Base-by-base conservation (phyloP, 2,888 invertebrate species). In the Perizoma affinitatum region DNA sequence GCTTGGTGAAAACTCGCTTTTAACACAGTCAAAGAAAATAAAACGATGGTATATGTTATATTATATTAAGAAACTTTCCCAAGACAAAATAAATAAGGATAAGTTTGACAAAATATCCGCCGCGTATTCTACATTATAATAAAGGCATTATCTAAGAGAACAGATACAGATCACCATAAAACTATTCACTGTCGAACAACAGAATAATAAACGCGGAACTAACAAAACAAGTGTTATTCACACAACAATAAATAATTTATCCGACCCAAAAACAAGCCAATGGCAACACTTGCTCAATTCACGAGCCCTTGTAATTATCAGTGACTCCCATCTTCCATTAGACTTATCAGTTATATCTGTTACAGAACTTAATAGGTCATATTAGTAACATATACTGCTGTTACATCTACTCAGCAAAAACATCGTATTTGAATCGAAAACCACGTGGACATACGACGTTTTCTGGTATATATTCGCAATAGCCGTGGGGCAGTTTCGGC, bases 251-350 rank as follows among this genome's bases (percentile, higher is more conserved):
- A 77, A 75, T 75, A 70, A 80, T 76, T 69, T 72, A 73, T 76
- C 68, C 70, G 76, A 76, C 79, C 80, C 76, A 75, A 79, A 79
- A 78, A 79, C 76, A 75, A 60, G 48, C 68, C 67, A 70, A 68
- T 68, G 61, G 66, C 65, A 66, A 58, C 64, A 69, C 68, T 68
- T 64, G 70, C 66, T 61, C 63, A 68, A 67, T 66, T 70, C 66
- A 65, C 63, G 60, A 66, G 64, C 55, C 66, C 69, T 72, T 44
- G 70, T 82, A 78, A 79, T 81, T 83, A 84, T 86, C 86, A 65
- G 67, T 61, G 65, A 68, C 70, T 63, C 83, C 83, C 80, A 86
- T 86, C 85, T 79, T 70, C 75, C 74, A 78, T 83, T 79, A 82
- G 72, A 75, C 70, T 61, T 84, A 83, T 84, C 83, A 69, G 61